Base-by-base conservation (phyloP, 2,113 vertebrate genomes). In the Nothoprocta perdicaria region DNA sequence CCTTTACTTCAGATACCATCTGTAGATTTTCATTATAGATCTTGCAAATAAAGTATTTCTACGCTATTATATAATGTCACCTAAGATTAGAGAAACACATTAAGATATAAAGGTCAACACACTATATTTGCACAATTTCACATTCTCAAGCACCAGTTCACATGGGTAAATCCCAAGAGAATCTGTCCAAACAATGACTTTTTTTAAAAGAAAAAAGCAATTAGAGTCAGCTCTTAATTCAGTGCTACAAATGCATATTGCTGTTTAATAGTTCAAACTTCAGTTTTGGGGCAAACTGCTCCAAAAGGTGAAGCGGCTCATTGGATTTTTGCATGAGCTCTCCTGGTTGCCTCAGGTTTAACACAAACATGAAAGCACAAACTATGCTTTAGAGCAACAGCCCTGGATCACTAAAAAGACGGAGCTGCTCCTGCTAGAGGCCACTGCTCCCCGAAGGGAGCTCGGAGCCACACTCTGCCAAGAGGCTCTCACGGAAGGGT, bases 251-350 rank as follows among this genome's bases (percentile, higher is more conserved):
- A 79, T 14, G 17, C 60, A 14, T 26, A 40, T 61, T 52, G 50
- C 16, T 9, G 4, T 38, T 81, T 60, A 92, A 65, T 18, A 90
- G 57, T 18, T 80, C 60, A 63, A 73, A 74, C 9, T 16, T 21
- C 5, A 74, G 29, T 17, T 35, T 50, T 84, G 22, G 88, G 43
- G 41, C 62, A 72, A 88, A 79, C 3, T 7, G 38, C 9, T 16
- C 6, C 0, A 2, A 79, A 92, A 53, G 55, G 10, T 77, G 33
- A 57, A 58, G 17, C 0, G 2, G 38, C 29, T 80, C 41, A 40
- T 0, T 16, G 27, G 2, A 21, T 22, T 58, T 78, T 82, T 48
- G 23, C 0, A 0, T 48, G 55, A 80, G 40, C 7, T 7, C 60
- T 66, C 26, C 29, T 43, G 15, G 52, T 5, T 38, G 46, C 76